Evolutionary conservation across 1,140 invertebrate genomes (phyloP).

Genomic region (Ceratina australensis): DNA sequence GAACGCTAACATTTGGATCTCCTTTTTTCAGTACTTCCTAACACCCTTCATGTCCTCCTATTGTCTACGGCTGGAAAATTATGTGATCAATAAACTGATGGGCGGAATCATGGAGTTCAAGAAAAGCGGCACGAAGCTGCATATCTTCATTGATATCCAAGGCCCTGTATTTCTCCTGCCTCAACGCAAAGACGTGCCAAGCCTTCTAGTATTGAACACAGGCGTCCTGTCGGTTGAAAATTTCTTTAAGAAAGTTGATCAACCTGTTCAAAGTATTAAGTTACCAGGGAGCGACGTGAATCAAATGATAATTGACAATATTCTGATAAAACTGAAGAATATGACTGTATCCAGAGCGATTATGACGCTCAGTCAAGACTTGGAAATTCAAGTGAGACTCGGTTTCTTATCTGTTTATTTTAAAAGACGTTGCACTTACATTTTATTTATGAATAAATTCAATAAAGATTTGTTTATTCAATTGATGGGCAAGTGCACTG

Average conservation of each 20-base stretch:
- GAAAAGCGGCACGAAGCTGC: constrained; percentile 83
- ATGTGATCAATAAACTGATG: constrained; percentile 57
- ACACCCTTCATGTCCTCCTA: constrained; percentile 81
- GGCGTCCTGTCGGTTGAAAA: constrained; percentile 89
- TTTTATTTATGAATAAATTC: no score
- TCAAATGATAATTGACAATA: constrained; percentile 82
- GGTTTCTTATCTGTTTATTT: background rate
- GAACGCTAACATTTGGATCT: constrained; percentile 37
- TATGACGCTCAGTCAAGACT: constrained; percentile 84
- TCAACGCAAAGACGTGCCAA: constrained; percentile 89
- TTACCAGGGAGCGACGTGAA: constrained; percentile 39
- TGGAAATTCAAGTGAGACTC: constrained; percentile 84
- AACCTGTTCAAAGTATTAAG: constrained; percentile 58
- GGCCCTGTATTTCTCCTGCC: constrained; percentile 88
- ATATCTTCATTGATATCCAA: constrained; percentile 86
- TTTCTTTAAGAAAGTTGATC: constrained; percentile 86
- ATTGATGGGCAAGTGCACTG: no score
- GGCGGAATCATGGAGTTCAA: constrained; percentile 80
- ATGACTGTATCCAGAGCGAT: constrained; percentile 86
- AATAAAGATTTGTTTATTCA: no score
- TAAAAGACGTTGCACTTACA: no score
- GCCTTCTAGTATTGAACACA: constrained; percentile 88
- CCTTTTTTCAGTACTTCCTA: constrained; percentile 82
- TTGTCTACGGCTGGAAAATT: constrained; percentile 50
- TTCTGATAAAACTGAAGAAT: constrained; percentile 84